phyloP scores from a whole-genome alignment of 2,113 vertebrate species.

The Tamias sibiricus region DNA sequence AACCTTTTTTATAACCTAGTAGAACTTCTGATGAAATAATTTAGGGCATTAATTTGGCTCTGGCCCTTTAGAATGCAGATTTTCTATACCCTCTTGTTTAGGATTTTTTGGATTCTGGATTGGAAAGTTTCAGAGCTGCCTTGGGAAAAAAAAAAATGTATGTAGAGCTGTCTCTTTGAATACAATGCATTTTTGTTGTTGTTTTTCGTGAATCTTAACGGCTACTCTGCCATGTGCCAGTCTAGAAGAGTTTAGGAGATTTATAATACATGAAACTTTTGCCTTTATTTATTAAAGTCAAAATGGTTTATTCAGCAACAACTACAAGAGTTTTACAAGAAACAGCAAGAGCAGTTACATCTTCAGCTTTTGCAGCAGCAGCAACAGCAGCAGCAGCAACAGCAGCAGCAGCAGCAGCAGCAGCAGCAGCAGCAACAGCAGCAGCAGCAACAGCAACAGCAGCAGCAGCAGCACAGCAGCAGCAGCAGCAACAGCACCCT shows the following conservation, averaged over 20 bases:
- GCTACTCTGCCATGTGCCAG: constrained; percentile 84
- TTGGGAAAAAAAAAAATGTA: constrained; percentile 75
- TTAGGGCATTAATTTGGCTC: constrained; percentile 79
- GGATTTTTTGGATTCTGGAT: constrained; percentile 84
- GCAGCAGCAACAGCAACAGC: constrained; percentile 82
- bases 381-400: constrained; percentile 87
- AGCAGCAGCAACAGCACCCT: constrained; percentile 87
- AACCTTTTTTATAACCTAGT: constrained; percentile 58
- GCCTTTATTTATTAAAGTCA: constrained; percentile 94
- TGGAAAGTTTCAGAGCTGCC: constrained; percentile 85
- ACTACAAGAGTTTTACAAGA: constrained; percentile 99
- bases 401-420: constrained; percentile 84
- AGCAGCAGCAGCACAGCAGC: constrained; percentile 77
- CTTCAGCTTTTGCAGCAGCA: constrained; percentile 99
- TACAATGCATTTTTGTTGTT: constrained; percentile 68
- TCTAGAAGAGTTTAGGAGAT: constrained; percentile 90
- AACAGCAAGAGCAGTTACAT: constrained; percentile 99
- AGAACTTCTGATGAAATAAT: constrained; percentile 74
- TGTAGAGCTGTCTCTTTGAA: constrained; percentile 84
- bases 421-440: constrained; percentile 86
- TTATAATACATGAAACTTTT: constrained; percentile 91
- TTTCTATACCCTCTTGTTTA: constrained; percentile 83
- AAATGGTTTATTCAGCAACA: constrained; percentile 98
- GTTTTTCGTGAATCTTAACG: constrained; percentile 83
- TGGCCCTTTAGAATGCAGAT: constrained; percentile 81